A percentile compares a stretch with the other conserved stretches of the same genome.
These are phyloP conservation scores for Leucosticte australis DNA, from an alignment of 2,113 vertebrate genomes.

Conservation along the genomic window DNA sequence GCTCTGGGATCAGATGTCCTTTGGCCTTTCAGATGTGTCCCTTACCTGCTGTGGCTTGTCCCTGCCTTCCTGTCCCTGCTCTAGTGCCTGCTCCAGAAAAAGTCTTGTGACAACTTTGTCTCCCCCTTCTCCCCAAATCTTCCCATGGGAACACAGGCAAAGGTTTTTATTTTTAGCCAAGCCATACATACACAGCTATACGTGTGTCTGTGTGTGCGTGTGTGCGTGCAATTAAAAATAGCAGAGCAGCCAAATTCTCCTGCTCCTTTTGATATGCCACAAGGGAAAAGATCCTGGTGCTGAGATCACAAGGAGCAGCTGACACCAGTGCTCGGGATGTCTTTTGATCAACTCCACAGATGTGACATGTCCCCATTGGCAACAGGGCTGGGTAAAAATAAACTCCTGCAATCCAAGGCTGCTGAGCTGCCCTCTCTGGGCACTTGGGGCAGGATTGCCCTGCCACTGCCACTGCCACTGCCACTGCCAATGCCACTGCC, in stretches of 20 bases:
- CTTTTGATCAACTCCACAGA: conserved; percentile 71
- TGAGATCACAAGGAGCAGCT: conserved; percentile 69
- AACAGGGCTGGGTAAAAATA: conserved; percentile 65
- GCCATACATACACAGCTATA: conserved; percentile 42
- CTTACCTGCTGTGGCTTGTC: background rate
- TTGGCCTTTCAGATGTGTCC: background rate
- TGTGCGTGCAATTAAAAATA: conserved; percentile 50
- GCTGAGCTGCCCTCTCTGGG: conserved; percentile 24
- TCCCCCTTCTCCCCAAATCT: conserved; percentile 42
- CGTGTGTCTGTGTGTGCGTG: background rate
- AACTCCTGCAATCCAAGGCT: conserved; percentile 26
- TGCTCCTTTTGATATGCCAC: conserved; percentile 71
- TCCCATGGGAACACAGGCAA: conserved; percentile 61
- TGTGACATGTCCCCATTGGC: conserved; percentile 62
- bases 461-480: background rate
- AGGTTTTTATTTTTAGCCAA: conserved; percentile 65
- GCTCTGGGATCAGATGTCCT: background rate
- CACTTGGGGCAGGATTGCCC: background rate
- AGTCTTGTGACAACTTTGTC: conserved; percentile 1
- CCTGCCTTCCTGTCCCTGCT: background rate
- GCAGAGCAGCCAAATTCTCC: conserved; percentile 57
- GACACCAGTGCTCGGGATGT: conserved; percentile 52
- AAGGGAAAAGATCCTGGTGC: conserved; percentile 61
- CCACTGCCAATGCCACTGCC: accelerated
- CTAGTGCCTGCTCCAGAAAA: background rate